phyloP scores from a whole-genome alignment of 1,140 invertebrate genomes.

The Drosophila kikkawai region DNA sequence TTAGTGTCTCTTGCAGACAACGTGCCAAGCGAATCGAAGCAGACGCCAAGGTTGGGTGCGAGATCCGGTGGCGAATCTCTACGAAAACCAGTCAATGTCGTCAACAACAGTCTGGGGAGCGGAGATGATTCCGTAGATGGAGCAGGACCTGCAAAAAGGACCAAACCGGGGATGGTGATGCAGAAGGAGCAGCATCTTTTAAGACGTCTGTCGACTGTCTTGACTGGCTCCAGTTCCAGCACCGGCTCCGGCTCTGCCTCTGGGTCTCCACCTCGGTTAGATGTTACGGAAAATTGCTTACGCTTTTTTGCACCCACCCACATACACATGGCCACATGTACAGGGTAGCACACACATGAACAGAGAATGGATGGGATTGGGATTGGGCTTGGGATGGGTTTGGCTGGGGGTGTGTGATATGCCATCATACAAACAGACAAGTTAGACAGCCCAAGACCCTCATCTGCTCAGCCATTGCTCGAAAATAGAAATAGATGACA shows the following conservation, averaged over 20 bases:
- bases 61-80: slow-evolving; percentile 36
- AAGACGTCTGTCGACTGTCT: slow-evolving; percentile 70
- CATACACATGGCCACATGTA: slow-evolving; percentile 36
- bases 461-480: slow-evolving; percentile 78
- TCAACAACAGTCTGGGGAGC: slow-evolving; percentile 52
- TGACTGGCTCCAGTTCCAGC: slow-evolving; percentile 43
- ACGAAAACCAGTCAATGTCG: slow-evolving; percentile 72
- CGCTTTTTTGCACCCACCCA: slow-evolving; percentile 76
- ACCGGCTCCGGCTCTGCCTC: slow-evolving; percentile 16
- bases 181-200: slow-evolving; percentile 58
- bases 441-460: slow-evolving; percentile 82
- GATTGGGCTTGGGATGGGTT: neutral
- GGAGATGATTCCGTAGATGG: slow-evolving; percentile 17
- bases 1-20: slow-evolving; percentile 77
- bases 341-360: slow-evolving; percentile 71
- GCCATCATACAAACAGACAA: slow-evolving; percentile 81
- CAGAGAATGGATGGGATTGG: slow-evolving; percentile 35
- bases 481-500: slow-evolving; percentile 83
- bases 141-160: slow-evolving; percentile 27
- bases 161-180: slow-evolving; percentile 17
- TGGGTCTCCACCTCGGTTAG: slow-evolving; percentile 60
- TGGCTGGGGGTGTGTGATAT: slow-evolving; percentile 30
- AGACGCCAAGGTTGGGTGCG: slow-evolving; percentile 35
- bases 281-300: slow-evolving; percentile 84
- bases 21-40: slow-evolving; percentile 76